Conservation (phyloP, 2,797 vertebrate species). For the Kryptopterus vitreolus region DNA sequence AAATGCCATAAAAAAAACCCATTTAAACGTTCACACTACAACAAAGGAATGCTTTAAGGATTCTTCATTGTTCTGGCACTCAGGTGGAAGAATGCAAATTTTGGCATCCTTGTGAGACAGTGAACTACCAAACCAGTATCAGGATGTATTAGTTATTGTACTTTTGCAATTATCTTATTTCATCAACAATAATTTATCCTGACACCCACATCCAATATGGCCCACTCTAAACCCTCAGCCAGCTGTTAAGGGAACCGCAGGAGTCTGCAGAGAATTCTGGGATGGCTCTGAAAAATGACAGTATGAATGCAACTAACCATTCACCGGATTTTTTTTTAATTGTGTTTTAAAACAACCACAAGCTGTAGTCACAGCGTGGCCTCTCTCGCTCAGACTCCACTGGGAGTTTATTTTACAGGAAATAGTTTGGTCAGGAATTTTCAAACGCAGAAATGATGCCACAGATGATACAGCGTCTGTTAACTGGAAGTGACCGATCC, state of each 20-base stretch:
- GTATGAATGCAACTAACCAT: constrained; percentile 51
- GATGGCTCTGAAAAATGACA: constrained; percentile 54
- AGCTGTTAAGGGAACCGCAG: constrained; percentile 57
- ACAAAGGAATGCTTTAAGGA: too few relatives aligned
- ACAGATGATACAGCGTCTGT: neutral
- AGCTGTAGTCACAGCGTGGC: constrained; percentile 58
- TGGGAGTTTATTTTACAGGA: constrained; percentile 20
- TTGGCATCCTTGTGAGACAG: too few relatives aligned
- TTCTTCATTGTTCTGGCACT: too few relatives aligned
- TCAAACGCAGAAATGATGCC: constrained; percentile 1
- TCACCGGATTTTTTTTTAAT: constrained; percentile 47
- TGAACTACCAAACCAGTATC: too few relatives aligned
- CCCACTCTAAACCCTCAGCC: constrained; percentile 17
- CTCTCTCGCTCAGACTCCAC: constrained; percentile 25
- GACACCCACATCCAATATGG: neutral
- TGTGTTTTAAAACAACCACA: constrained; percentile 55
- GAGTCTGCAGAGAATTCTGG: constrained; percentile 46
- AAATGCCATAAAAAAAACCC: too few relatives aligned
- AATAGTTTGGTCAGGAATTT: constrained; percentile 23
- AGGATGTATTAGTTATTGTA: neutral
- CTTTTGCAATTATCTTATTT: neutral
- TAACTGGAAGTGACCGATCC: constrained; percentile 16
- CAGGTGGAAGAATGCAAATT: too few relatives aligned
- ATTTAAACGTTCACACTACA: too few relatives aligned
- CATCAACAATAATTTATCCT: neutral